These are phyloP conservation scores for Eufriesea mexicana DNA, from an alignment of 1,140 invertebrate genomes.

Conservation along the genomic window DNA sequence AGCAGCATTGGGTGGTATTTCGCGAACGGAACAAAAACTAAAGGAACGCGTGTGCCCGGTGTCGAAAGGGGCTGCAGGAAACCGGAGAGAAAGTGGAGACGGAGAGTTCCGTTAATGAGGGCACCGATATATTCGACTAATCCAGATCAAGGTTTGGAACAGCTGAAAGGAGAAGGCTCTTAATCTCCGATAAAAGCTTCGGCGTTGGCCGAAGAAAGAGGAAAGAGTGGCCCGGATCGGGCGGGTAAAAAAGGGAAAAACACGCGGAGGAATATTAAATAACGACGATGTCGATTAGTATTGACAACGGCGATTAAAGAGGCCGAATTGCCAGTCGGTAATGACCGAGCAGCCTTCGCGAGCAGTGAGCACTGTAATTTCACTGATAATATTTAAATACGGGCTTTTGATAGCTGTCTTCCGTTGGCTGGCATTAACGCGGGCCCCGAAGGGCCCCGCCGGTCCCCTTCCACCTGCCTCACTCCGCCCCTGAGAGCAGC, in stretches of 20 bases:
- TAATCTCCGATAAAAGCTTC: neutral
- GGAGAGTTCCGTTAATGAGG: neutral
- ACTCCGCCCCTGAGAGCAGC: conserved; percentile 55
- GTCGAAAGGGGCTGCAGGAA: too few relatives aligned
- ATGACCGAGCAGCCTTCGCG: conserved; percentile 62
- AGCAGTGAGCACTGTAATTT: conserved; percentile 77
- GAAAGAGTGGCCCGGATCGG: too few relatives aligned
- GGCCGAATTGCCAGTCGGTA: conserved; percentile 70
- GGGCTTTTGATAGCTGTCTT: conserved; percentile 78
- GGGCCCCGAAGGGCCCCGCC: conserved; percentile 49
- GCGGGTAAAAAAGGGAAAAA: conserved; percentile 16
- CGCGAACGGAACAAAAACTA: too few relatives aligned
- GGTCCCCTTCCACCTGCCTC: conserved; percentile 25
- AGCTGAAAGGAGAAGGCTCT: neutral
- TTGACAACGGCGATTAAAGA: conserved; percentile 78
- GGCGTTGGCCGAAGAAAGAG: neutral
- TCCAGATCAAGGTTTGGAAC: too few relatives aligned
- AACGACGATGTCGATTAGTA: conserved; percentile 78
- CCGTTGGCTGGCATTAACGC: conserved; percentile 69
- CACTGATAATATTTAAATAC: conserved; percentile 81
- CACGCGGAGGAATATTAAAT: conserved; percentile 75
- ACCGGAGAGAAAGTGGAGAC: too few relatives aligned
- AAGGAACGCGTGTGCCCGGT: too few relatives aligned
- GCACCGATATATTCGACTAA: neutral
- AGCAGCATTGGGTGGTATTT: too few relatives aligned